phyloP scores from a whole-genome alignment of 2,113 vertebrate species.

The Ancistrus triradiatus region DNA sequence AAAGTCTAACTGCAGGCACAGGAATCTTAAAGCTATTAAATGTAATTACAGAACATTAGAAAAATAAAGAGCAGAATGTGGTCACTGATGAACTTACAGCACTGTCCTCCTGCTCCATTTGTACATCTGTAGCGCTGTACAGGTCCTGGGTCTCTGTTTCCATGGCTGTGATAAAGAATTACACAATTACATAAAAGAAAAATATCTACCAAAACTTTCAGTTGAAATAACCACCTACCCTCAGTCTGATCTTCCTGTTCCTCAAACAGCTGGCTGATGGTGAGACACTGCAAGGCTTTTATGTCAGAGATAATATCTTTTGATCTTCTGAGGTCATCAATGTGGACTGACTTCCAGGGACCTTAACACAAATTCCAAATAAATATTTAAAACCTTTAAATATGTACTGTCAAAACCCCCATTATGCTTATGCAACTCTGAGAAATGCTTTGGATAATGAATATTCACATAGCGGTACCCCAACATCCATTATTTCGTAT shows the following conservation, averaged over 20 bases:
- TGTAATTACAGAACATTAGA: too few species aligned
- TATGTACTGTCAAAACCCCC: too few species aligned
- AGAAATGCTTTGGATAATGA: too few species aligned
- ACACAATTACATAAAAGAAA: neutral
- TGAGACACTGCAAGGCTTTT: constrained; percentile 76
- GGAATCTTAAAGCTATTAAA: neutral
- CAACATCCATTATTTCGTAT: too few species aligned
- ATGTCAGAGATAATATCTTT: constrained; percentile 81
- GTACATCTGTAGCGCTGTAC: constrained; percentile 46
- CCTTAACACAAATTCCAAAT: constrained; percentile 61
- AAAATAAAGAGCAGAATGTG: too few species aligned
- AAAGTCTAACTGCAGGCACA: neutral
- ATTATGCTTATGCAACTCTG: too few species aligned
- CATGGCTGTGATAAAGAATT: constrained; percentile 54
- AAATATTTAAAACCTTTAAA: neutral
- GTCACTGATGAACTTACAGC: constrained; percentile 59
- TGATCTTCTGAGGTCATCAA: constrained; percentile 87
- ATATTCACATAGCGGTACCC: too few species aligned
- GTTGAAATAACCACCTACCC: constrained; percentile 48
- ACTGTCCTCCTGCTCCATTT: constrained; percentile 39
- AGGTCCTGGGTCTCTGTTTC: constrained; percentile 55
- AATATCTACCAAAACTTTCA: neutral
- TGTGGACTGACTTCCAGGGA: constrained; percentile 87
- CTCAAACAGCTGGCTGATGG: constrained; percentile 86
- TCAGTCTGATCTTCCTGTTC: constrained; percentile 37